Conservation (phyloP, 53 echinoderm and acorn worm species). For the Luidia sarsii region DNA sequence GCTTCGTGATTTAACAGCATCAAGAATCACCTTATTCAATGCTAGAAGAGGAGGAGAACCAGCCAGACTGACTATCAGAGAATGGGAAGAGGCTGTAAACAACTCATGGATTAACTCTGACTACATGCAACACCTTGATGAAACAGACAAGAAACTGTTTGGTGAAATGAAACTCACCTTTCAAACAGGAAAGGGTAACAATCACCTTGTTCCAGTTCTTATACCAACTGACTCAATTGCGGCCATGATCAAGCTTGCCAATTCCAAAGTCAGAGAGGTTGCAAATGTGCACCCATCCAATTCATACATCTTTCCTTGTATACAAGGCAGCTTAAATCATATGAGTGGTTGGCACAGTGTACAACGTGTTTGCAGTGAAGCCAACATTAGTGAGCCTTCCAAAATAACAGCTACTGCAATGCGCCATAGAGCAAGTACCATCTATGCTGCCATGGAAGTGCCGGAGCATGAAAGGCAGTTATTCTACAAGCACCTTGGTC, state of each 20-base stretch:
- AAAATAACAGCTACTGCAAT: constrained; percentile 23
- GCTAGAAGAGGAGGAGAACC: background rate
- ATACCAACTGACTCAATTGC: constrained; percentile 1
- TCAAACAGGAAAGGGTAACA: constrained; percentile 34
- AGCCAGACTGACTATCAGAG: background rate
- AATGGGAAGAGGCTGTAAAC: background rate
- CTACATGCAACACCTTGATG: background rate
- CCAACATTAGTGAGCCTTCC: background rate
- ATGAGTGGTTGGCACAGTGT: constrained; percentile 30
- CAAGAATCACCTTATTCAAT: constrained; percentile 23
- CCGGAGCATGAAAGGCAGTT: constrained; percentile 9
- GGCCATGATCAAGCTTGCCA: constrained; percentile 10
- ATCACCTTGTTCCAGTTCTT: constrained; percentile 21
- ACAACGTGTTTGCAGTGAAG: background rate
- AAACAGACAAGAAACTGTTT: background rate
- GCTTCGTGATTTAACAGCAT: constrained; percentile 24
- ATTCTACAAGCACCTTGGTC: constrained; percentile 34
- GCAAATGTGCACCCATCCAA: background rate
- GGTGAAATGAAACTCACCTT: background rate
- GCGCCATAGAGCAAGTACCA: constrained; percentile 32
- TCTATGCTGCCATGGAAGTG: constrained; percentile 35
- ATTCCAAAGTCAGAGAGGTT: background rate
- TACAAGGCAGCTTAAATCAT: background rate
- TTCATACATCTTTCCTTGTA: constrained; percentile 37
- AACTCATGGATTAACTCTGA: background rate